These are phyloP conservation scores for Stomatorhinus walkeri DNA, from an alignment of 2,797 vertebrate species.

Conservation along the genomic window DNA sequence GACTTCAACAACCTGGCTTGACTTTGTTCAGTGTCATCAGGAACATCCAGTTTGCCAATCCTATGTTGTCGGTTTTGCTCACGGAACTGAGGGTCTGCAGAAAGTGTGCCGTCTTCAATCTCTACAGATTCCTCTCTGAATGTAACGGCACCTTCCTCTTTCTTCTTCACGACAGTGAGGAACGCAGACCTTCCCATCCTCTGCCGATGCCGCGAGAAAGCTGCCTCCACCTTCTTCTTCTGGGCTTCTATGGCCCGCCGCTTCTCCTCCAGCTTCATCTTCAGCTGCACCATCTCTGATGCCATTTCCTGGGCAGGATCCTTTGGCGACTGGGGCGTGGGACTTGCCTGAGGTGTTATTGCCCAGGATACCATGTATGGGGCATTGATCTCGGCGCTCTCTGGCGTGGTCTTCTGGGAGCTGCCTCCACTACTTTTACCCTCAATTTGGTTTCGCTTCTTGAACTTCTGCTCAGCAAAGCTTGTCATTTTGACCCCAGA, in stretches of 20 bases:
- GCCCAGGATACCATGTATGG: slow-evolving; percentile 85
- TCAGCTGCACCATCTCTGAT: slow-evolving; percentile 90
- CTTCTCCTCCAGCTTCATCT: slow-evolving; percentile 95
- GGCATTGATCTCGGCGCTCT: slow-evolving; percentile 81
- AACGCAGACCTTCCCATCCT: slow-evolving; percentile 93
- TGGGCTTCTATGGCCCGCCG: slow-evolving; percentile 94
- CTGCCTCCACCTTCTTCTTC: slow-evolving; percentile 96
- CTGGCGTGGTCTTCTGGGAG: slow-evolving; percentile 89
- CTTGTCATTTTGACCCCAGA: slow-evolving; percentile 84
- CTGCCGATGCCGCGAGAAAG: slow-evolving; percentile 85
- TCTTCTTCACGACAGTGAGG: slow-evolving; percentile 89
- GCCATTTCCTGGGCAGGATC: slow-evolving; percentile 90
- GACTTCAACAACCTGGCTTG: slow-evolving; percentile 69
- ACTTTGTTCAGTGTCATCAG: slow-evolving; percentile 66
- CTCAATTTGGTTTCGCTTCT: slow-evolving; percentile 75
- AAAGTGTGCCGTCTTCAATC: slow-evolving; percentile 60
- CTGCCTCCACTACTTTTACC: slow-evolving; percentile 71
- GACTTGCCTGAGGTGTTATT: slow-evolving; percentile 76
- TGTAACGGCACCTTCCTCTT: slow-evolving; percentile 73
- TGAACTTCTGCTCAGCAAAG: slow-evolving; percentile 94
- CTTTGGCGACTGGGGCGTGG: slow-evolving; percentile 62
- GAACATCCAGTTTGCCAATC: slow-evolving; percentile 63
- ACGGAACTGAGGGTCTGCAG: slow-evolving; percentile 37
- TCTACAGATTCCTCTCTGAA: slow-evolving; percentile 68
- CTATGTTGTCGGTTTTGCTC: slow-evolving; percentile 51